Percentiles rank a stretch among this genome's conserved stretches.
phyloP scores from a whole-genome alignment of 2,113 vertebrate genomes.

The Microcebus griseorufus region DNA sequence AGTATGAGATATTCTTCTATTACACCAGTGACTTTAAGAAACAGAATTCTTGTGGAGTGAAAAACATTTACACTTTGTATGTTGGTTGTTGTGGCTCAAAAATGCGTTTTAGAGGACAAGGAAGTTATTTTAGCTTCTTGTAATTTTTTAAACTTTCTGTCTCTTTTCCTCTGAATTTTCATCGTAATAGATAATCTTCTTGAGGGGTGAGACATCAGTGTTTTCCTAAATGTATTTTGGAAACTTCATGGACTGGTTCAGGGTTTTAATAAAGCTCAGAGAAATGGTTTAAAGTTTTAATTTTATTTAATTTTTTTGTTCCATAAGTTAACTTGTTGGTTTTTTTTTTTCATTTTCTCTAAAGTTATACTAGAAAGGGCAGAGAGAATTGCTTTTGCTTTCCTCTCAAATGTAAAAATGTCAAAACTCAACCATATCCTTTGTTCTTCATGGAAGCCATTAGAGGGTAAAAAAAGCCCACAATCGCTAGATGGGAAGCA shows the following conservation, averaged over 20 bases:
- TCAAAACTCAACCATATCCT: neutral
- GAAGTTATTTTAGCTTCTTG: neutral
- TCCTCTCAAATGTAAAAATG: slow-evolving; percentile 44
- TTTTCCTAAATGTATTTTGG: slow-evolving; percentile 2
- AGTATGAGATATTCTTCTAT: neutral
- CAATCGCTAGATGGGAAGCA: slow-evolving; percentile 73
- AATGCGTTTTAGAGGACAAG: neutral
- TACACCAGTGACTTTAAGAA: neutral
- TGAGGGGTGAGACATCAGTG: neutral
- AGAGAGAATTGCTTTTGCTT: neutral
- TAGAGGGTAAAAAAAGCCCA: neutral
- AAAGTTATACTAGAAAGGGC: neutral
- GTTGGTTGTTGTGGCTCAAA: neutral
- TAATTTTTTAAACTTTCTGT: neutral
- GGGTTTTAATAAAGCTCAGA: neutral
- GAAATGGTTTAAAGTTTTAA: slow-evolving; percentile 26
- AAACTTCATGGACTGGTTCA: neutral
- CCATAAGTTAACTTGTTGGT: neutral
- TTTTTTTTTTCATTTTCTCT: neutral
- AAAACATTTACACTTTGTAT: neutral
- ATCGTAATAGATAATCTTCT: neutral
- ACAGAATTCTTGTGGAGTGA: neutral
- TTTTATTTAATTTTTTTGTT: slow-evolving; percentile 7
- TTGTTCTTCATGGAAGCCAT: slow-evolving; percentile 38
- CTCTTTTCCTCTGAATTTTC: neutral